Evolutionary conservation across 2,888 invertebrate species (phyloP).

Genomic region (Phortica magna): DNA sequence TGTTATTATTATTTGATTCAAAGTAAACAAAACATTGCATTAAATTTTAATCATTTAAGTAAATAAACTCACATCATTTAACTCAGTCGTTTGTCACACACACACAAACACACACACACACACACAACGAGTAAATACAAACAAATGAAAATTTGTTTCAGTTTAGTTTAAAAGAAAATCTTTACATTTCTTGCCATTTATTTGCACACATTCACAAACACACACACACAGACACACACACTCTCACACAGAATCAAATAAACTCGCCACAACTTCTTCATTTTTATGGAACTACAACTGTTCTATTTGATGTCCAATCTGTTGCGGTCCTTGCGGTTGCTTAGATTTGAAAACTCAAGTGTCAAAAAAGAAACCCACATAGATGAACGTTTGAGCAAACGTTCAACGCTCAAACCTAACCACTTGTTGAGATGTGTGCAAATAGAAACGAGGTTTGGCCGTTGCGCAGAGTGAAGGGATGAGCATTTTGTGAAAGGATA

Average conservation of each 20-base stretch:
- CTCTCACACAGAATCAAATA: background rate
- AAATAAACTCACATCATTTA: background rate
- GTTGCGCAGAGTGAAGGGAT: background rate
- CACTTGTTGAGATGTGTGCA: constrained; percentile 6
- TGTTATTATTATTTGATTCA: too few relatives aligned
- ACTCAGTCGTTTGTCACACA: background rate
- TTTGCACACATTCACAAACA: constrained; percentile 2
- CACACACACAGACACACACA: constrained; percentile 39
- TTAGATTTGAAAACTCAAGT: background rate
- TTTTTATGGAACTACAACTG: too few relatives aligned
- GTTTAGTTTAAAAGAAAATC: background rate
- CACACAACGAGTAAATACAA: background rate
- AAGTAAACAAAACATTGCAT: background rate
- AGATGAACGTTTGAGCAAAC: background rate
- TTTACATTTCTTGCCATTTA: constrained; percentile 3
- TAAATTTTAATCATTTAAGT: background rate
- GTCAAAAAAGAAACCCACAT: constrained; percentile 4
- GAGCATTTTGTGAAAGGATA: background rate
- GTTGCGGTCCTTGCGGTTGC: background rate
- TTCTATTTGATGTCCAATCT: constrained; percentile 40
- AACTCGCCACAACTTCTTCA: background rate
- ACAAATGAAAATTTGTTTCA: too few relatives aligned
- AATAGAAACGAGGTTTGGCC: background rate
- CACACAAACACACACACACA: background rate
- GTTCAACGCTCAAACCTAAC: background rate